phyloP scores from a whole-genome alignment of 2,888 invertebrate genomes.

The Oxycera nigricornis region DNA sequence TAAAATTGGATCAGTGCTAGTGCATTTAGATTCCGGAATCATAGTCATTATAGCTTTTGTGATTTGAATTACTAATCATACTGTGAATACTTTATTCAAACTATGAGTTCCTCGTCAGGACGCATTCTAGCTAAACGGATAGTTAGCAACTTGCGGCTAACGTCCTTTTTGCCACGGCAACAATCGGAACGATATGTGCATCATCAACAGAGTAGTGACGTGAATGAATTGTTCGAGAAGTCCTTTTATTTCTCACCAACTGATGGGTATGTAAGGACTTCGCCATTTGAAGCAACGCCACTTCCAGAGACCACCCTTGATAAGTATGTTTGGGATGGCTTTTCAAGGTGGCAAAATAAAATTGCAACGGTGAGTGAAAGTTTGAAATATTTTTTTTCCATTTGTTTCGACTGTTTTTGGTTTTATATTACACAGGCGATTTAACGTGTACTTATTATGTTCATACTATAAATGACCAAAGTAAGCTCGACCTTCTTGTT shows the following conservation, averaged over 20 bases:
- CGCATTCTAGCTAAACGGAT: not conserved
- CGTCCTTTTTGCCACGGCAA: not conserved
- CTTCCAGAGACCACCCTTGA: slow-evolving; percentile 66
- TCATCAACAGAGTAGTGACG: slow-evolving; percentile 11
- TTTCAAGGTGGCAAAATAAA: slow-evolving; percentile 71
- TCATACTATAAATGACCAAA: no score
- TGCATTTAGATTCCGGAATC: no score
- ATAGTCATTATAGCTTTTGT: not conserved
- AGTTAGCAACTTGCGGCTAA: not conserved
- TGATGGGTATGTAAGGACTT: slow-evolving; percentile 61
- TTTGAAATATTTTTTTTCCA: no score
- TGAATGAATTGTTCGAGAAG: slow-evolving; percentile 11
- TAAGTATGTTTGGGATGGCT: slow-evolving; percentile 68
- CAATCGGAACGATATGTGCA: not conserved
- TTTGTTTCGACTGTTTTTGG: no score
- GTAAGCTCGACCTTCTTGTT: no score
- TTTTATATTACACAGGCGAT: no score
- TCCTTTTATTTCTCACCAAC: slow-evolving; percentile 50
- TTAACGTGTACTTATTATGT: no score
- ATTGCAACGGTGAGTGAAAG: slow-evolving; percentile 67
- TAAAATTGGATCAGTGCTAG: not conserved
- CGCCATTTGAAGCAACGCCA: slow-evolving; percentile 64
- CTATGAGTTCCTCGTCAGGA: slow-evolving; percentile 26
- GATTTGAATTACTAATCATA: not conserved
- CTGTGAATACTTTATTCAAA: not conserved